Evolutionary conservation across 2,797 vertebrate genomes (phyloP).

Genomic region (Lepilemur septentrionalis): DNA sequence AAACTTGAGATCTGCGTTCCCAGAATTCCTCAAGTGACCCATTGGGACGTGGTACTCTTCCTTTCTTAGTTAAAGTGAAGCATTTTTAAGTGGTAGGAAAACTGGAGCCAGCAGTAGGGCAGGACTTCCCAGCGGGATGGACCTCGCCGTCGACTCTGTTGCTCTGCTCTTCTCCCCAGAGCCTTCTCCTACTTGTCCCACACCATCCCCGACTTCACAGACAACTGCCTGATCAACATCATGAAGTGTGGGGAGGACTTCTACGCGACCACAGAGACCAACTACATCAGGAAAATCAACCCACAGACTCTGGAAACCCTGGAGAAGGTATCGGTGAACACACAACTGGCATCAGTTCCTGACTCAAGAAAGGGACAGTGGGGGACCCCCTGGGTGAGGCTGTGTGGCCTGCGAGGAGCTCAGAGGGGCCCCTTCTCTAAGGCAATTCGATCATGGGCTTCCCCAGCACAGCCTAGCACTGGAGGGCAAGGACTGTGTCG

Average conservation of each 20-base stretch:
- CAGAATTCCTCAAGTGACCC: not conserved
- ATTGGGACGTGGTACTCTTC: not conserved
- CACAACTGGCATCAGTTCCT: not conserved
- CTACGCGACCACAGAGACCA: slow-evolving; percentile 94
- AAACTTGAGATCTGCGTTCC: not conserved
- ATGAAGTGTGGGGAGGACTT: slow-evolving; percentile 92
- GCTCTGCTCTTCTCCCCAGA: slow-evolving; percentile 79
- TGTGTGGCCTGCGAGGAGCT: not conserved
- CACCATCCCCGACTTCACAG: slow-evolving; percentile 94
- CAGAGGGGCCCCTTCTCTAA: not conserved
- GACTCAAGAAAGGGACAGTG: not conserved
- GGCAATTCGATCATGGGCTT: not conserved
- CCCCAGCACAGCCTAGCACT: too few species aligned
- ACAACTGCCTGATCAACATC: slow-evolving; percentile 97
- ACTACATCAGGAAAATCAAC: slow-evolving; percentile 94
- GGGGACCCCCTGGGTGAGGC: not conserved
- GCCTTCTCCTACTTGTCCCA: slow-evolving; percentile 92
- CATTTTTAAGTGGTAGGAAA: not conserved
- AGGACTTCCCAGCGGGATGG: not conserved
- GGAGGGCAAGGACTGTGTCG: not conserved
- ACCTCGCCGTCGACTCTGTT: fast-evolving
- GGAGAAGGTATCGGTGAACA: slow-evolving; percentile 86
- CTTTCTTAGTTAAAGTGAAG: not conserved
- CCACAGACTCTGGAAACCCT: slow-evolving; percentile 91
- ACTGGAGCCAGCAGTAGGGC: not conserved